These are phyloP conservation scores for Plodia interpunctella DNA, from an alignment of 1,140 invertebrate species.

Conservation along the genomic window DNA sequence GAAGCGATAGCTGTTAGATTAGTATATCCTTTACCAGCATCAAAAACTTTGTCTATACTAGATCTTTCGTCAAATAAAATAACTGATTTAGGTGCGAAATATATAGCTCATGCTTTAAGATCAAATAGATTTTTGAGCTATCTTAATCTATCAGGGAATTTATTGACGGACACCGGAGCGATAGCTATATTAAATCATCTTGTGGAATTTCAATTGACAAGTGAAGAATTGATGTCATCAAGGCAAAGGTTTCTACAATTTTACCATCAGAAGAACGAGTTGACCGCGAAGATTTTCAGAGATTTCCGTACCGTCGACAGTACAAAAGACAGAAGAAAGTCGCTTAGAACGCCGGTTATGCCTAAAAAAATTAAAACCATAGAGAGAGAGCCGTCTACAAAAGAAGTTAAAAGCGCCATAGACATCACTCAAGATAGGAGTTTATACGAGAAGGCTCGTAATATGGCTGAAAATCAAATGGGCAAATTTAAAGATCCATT, in stretches of 20 bases:
- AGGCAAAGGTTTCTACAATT: constrained; percentile 34
- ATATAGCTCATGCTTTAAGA: constrained; percentile 38
- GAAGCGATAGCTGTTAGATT: constrained; percentile 34
- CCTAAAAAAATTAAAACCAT: constrained; percentile 23
- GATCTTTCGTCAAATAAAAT: constrained; percentile 54
- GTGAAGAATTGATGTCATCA: constrained; percentile 30
- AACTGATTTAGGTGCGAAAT: constrained; percentile 43
- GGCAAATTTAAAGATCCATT: constrained; percentile 47
- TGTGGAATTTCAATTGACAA: constrained; percentile 32
- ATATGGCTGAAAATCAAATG: constrained; percentile 31
- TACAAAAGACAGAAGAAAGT: constrained; percentile 37
- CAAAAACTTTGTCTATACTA: constrained; percentile 36
- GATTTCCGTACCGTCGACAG: constrained; percentile 27
- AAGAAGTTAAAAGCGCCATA: constrained; percentile 21
- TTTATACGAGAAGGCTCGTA: constrained; percentile 36
- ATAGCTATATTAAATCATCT: constrained; percentile 33
- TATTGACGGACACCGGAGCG: constrained; percentile 44
- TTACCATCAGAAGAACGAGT: constrained; percentile 36
- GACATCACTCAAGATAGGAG: constrained; percentile 23
- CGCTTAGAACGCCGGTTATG: constrained; percentile 10
- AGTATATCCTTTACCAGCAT: constrained; percentile 34
- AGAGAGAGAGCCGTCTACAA: constrained; percentile 35
- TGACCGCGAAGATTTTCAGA: constrained; percentile 27
- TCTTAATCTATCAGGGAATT: constrained; percentile 49
- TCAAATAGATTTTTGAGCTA: constrained; percentile 45